A percentile compares a stretch with the other conserved stretches of the same genome.
phyloP scores from a whole-genome alignment of 2,797 vertebrate genomes.

The Crocodylus rhombifer region DNA sequence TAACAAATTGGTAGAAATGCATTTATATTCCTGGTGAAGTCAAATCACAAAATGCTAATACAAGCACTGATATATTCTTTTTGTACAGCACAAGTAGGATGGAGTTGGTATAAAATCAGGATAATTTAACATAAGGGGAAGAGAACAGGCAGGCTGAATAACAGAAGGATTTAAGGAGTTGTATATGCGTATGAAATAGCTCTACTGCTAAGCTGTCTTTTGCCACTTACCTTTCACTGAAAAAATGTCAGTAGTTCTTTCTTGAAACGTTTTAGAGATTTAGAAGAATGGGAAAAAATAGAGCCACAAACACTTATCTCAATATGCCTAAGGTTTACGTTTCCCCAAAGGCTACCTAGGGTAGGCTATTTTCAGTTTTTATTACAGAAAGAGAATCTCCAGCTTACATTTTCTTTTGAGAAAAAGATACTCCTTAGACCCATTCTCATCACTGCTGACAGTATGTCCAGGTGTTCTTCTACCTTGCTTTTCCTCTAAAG shows the following conservation, averaged over 20 bases:
- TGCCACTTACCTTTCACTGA: background rate
- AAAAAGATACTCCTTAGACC: background rate
- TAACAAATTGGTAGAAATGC: background rate
- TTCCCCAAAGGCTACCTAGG: background rate
- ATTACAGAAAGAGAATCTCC: background rate
- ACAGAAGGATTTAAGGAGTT: background rate
- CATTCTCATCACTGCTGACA: background rate
- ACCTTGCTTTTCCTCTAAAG: constrained; percentile 1
- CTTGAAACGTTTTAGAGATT: background rate
- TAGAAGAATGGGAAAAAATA: background rate
- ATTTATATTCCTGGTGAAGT: background rate
- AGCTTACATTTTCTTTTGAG: background rate
- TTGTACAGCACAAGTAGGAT: background rate
- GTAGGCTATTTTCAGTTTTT: constrained; percentile 10
- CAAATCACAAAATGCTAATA: background rate
- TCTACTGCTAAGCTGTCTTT: background rate
- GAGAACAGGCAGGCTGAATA: too few relatives aligned
- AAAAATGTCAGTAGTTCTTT: background rate
- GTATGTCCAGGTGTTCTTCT: constrained; percentile 12
- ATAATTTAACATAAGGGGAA: background rate
- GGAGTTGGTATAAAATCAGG: background rate
- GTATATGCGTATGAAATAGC: rapidly evolving
- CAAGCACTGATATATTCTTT: background rate
- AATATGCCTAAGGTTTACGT: background rate
- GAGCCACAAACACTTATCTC: background rate